Evolutionary conservation across 2,113 vertebrate species (phyloP), one percentile per base, ranked within the genome.

Genomic region (Callipepla californica): DNA sequence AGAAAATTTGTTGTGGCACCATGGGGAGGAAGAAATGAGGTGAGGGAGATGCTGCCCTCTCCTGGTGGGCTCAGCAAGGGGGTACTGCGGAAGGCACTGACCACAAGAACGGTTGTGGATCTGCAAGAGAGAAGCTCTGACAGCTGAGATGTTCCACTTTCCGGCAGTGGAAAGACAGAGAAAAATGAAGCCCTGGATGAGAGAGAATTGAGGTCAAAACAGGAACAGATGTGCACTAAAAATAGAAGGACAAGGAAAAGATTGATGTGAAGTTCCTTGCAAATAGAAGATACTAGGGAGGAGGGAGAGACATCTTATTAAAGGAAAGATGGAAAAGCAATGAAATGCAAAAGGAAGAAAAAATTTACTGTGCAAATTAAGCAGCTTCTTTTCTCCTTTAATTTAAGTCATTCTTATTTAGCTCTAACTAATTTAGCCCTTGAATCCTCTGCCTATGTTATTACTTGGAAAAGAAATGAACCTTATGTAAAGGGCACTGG

Each of bases 121-220:
- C 59, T 94, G 57, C 38, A 25, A 67, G 55, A 28, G 13, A 51
- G 50, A 68, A 53, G 62, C 80, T 74, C 45, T 42, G 81, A 59
- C 78, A 89, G 75, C 80, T 87, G 81, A n/a, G n/a, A n/a, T n/a
- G n/a, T n/a, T n/a, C n/a, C n/a, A n/a, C n/a, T n/a, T n/a, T 36
- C 75, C 87, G 82, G 55, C 87, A 78, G 55, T 5, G 72, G 40
- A 28, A 50, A 86, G 68, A 78, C 28, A 30, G 1, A 20, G 88
- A 77, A 93, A 94, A 96, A 96, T 86, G 69, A 81, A 78, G 73
- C 17, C 61, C 53, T 48, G 77, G 66, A 90, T 8, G 59, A 94
- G 74, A 94, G 40, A 77, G 94, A 94, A 84, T 87, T 89, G 88
- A 96, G 94, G 95, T 96, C 95, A 90, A 62, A 92, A 57, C 58